Percentiles rank a stretch among this genome's conserved stretches.
Evolutionary conservation across 2,888 invertebrate genomes (phyloP).

Genomic region (Balanococcus diminutus): DNA sequence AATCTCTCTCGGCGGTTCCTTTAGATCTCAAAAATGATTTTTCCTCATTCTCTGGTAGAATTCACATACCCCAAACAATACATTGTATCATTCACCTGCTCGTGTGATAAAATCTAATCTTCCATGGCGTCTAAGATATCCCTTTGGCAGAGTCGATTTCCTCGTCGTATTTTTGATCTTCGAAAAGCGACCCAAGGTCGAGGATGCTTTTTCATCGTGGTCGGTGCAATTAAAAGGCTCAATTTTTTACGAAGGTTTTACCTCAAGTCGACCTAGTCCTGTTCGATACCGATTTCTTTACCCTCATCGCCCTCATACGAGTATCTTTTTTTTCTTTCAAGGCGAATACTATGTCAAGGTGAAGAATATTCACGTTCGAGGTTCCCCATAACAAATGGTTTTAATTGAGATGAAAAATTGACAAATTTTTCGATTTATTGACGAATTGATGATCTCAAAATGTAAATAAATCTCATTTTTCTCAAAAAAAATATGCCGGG

Average conservation of each 20-base stretch:
- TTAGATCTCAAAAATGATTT: too few relatives aligned
- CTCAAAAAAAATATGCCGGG: too few relatives aligned
- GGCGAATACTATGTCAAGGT: conserved; percentile 10
- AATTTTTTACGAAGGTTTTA: neutral
- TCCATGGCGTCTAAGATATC: neutral
- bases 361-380: conserved; percentile 8
- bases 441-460: neutral
- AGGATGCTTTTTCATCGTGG: neutral
- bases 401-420: neutral
- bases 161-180: neutral
- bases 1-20: neutral
- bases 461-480: neutral
- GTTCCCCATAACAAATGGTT: neutral
- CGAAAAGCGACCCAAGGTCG: neutral
- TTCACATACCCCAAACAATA: neutral
- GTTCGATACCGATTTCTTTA: neutral
- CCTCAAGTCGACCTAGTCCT: neutral
- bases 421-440: neutral
- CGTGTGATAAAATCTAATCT: neutral
- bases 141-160: neutral
- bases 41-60: neutral
- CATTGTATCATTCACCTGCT: neutral
- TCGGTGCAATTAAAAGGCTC: neutral
- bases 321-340: neutral
- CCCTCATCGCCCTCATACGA: neutral